phyloP scores from a whole-genome alignment of 2,113 vertebrate species.

The Erythrolamprus reginae region DNA sequence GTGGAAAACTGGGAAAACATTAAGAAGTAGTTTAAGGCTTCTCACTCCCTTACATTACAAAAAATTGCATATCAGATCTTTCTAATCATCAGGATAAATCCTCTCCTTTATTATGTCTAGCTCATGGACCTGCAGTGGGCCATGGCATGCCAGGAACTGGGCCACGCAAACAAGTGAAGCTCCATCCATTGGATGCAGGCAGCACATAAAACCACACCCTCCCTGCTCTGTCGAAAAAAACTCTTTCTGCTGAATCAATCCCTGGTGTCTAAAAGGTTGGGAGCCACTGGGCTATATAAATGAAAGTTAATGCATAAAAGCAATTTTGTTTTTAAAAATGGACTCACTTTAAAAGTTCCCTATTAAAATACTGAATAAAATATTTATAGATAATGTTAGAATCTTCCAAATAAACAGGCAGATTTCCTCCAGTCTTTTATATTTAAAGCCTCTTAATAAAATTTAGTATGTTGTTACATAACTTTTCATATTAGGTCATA shows the following conservation, averaged over 20 bases:
- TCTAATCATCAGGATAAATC: conserved; percentile 34
- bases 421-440: conserved; percentile 17
- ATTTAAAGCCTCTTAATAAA: conserved; percentile 38
- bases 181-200: too few species aligned
- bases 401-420: neutral
- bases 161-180: too few species aligned
- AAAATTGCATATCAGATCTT: neutral
- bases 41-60: conserved; percentile 12
- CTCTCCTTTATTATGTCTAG: conserved; percentile 34
- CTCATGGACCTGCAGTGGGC: neutral
- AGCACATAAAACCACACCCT: too few species aligned
- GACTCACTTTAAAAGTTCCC: conserved; percentile 46
- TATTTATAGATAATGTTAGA: conserved; percentile 31
- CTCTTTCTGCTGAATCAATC: too few species aligned
- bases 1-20: neutral
- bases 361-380: conserved; percentile 50
- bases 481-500: conserved; percentile 19
- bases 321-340: conserved; percentile 56
- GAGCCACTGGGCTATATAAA: neutral
- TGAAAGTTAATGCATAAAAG: conserved; percentile 38
- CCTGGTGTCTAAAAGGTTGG: too few species aligned
- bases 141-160: too few species aligned
- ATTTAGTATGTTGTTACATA: conserved; percentile 26
- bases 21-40: neutral
- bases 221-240: too few species aligned